Conservation (phyloP, 2,888 invertebrate genomes). For the Tinea trinotella region DNA sequence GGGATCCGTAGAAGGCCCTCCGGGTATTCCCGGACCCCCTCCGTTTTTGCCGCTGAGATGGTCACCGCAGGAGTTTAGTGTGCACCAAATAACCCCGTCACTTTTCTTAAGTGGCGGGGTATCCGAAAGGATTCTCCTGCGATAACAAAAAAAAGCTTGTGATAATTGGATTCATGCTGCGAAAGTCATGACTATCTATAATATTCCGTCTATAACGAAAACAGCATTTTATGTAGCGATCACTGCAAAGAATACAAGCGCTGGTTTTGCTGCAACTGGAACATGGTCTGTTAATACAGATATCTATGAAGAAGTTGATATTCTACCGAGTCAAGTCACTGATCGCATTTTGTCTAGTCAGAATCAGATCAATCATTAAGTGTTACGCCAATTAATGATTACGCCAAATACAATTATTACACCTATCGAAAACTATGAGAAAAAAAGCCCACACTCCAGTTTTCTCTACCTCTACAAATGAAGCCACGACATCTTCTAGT, state of each 20-base stretch:
- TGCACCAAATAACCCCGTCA: too few species aligned
- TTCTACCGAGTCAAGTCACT: slow-evolving; percentile 1
- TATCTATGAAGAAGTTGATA: slow-evolving; percentile 8
- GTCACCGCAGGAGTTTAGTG: too few species aligned
- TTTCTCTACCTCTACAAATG: background rate
- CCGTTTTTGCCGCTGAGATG: too few species aligned
- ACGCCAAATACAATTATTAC: slow-evolving; percentile 1
- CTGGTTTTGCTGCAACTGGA: slow-evolving; percentile 6
- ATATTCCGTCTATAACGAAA: background rate
- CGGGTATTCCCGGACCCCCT: too few species aligned
- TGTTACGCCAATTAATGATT: background rate
- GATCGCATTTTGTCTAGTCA: background rate
- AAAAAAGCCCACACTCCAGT: slow-evolving; percentile 6
- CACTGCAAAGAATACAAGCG: slow-evolving; percentile 10
- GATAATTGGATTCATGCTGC: too few species aligned
- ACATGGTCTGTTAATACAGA: slow-evolving; percentile 14
- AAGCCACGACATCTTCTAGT: background rate
- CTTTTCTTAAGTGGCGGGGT: too few species aligned
- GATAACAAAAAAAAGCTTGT: slow-evolving; percentile 30
- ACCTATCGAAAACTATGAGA: too few species aligned
- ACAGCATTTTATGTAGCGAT: slow-evolving; percentile 6
- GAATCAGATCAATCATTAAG: slow-evolving; percentile 6
- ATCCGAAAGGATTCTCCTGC: too few species aligned
- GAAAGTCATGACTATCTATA: too few species aligned
- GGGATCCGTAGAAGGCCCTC: too few species aligned